A percentile compares a stretch with the other conserved stretches of the same genome.
phyloP scores from a whole-genome alignment of 2,797 vertebrate genomes.

The Coilia nasus region DNA sequence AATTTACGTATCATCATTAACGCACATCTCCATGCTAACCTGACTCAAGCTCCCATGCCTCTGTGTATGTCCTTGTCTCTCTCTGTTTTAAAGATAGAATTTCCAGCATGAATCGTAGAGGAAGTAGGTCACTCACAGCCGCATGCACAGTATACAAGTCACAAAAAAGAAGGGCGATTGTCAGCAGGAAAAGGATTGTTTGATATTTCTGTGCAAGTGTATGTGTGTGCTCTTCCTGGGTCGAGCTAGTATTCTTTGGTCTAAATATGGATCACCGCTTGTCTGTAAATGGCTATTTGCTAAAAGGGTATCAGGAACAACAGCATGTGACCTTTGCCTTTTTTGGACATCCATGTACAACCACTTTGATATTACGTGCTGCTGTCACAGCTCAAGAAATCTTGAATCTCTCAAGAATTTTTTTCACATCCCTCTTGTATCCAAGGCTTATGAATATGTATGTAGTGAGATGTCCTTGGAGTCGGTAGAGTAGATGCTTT shows the following conservation, averaged over 20 bases:
- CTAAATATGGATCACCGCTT: neutral
- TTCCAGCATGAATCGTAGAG: neutral
- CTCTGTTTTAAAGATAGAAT: neutral
- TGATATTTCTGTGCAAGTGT: neutral
- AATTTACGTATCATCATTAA: neutral
- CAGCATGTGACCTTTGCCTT: neutral
- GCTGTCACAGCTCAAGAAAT: neutral
- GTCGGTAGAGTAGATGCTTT: neutral
- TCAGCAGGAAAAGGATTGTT: constrained; percentile 4
- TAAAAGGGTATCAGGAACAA: neutral
- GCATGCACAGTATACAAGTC: neutral
- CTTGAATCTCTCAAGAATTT: too few relatives aligned
- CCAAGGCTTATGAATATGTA: neutral
- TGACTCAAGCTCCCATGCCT: neutral
- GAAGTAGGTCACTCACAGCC: neutral
- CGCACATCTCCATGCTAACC: neutral
- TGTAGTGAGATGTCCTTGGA: neutral
- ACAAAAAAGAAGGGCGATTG: neutral
- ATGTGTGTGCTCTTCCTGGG: neutral
- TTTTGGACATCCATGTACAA: neutral
- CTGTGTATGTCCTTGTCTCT: neutral
- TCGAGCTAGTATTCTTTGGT: neutral
- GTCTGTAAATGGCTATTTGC: neutral
- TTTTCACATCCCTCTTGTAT: neutral
- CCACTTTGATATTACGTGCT: neutral